Percentiles rank a stretch among this genome's conserved stretches.
Conservation (phyloP, 2,888 invertebrate species). For the Rugalucina vietnamica region DNA sequence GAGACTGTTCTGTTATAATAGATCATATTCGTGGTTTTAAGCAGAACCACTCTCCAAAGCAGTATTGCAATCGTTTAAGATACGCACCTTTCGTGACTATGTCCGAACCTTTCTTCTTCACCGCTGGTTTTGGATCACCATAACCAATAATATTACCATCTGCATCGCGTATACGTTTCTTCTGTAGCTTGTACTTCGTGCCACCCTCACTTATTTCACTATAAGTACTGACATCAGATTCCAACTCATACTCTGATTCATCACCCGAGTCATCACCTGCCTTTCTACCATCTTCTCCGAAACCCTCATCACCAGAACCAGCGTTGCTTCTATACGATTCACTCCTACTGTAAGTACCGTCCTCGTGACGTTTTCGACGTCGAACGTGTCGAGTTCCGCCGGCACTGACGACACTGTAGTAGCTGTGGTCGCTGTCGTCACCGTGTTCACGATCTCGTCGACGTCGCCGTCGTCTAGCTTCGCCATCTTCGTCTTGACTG, state of each 20-base stretch:
- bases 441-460: conserved; percentile 76
- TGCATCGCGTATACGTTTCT: conserved; percentile 71
- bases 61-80: no score
- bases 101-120: background rate
- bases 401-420: conserved; percentile 71
- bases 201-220: conserved; percentile 80
- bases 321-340: conserved; percentile 67
- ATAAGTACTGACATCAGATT: conserved; percentile 67
- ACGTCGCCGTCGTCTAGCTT: conserved; percentile 70
- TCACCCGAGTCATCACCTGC: conserved; percentile 55
- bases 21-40: no score
- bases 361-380: conserved; percentile 63
- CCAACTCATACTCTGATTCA: conserved; percentile 33
- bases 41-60: no score
- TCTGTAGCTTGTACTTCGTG: conserved; percentile 73
- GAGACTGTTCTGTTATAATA: no score
- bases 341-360: conserved; percentile 71
- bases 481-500: conserved; percentile 79
- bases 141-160: conserved; percentile 76
- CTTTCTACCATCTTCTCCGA: conserved; percentile 53
- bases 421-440: conserved; percentile 78
- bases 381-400: conserved; percentile 71
- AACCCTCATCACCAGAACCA: conserved; percentile 76
- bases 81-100: background rate
- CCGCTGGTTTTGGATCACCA: conserved; percentile 61